A percentile compares a stretch with the other conserved stretches of the same genome.
phyloP scores from a whole-genome alignment of 1,140 invertebrate species.

The Nixonia krombeini region DNA sequence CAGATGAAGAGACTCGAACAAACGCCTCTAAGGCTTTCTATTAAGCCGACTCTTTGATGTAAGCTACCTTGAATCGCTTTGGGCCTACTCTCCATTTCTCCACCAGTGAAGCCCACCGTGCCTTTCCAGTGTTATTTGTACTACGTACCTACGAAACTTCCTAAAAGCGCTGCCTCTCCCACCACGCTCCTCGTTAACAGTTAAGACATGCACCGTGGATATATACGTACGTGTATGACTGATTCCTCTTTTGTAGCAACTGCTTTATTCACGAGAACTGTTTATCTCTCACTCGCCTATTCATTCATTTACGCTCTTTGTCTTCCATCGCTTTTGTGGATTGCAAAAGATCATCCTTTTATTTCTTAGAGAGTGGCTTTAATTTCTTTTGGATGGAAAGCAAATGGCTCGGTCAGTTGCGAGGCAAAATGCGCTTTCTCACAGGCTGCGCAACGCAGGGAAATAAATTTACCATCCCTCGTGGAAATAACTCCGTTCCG shows the following conservation, averaged over 20 bases:
- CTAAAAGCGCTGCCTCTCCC: slow-evolving; percentile 25
- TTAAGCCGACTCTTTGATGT: slow-evolving; percentile 72
- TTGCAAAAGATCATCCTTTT: too few species aligned
- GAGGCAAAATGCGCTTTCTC: too few species aligned
- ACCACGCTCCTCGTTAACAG: slow-evolving; percentile 3
- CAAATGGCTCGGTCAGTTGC: too few species aligned
- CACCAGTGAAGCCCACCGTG: slow-evolving; percentile 6
- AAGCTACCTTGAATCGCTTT: slow-evolving; percentile 67
- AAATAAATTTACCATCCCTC: too few species aligned
- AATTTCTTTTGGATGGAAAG: too few species aligned
- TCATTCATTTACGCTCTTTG: too few species aligned
- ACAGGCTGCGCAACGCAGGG: too few species aligned
- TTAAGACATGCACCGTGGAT: slow-evolving; percentile 30
- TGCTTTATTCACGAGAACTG: slow-evolving; percentile 7
- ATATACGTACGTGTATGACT: slow-evolving; percentile 28
- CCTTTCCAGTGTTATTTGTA: slow-evolving; percentile 54
- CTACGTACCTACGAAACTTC: slow-evolving; percentile 56
- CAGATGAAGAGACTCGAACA: slow-evolving; percentile 72
- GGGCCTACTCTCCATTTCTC: slow-evolving; percentile 46
- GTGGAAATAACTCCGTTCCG: too few species aligned
- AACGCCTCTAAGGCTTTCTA: slow-evolving; percentile 73
- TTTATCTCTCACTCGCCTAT: too few species aligned
- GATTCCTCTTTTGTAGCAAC: not conserved
- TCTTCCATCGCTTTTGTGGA: too few species aligned
- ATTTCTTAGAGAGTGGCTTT: too few species aligned